phyloP scores from a whole-genome alignment of 2,888 invertebrate genomes.

The Odontocerum albicorne region DNA sequence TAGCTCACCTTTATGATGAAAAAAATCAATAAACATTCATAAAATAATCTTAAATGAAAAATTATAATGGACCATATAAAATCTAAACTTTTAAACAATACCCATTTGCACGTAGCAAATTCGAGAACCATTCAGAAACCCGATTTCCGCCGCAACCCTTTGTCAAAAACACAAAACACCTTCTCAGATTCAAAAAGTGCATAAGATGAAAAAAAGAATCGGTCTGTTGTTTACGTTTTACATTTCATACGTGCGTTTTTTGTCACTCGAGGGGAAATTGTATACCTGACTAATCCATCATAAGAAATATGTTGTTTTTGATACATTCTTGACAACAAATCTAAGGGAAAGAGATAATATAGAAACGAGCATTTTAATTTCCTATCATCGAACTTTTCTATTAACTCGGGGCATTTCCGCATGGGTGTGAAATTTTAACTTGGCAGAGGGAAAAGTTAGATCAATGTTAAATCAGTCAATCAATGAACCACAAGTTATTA shows the following conservation, averaged over 20 bases:
- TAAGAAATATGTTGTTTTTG: constrained; percentile 16
- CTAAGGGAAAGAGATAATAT: background rate
- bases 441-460: no score
- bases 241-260: constrained; percentile 6
- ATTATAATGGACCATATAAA: no score
- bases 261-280: background rate
- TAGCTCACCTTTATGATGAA: no score
- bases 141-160: constrained; percentile 30
- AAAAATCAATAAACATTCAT: no score
- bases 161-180: constrained; percentile 6
- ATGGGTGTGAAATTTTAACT: no score
- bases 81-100: constrained; percentile 6
- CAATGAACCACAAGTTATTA: no score
- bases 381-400: no score
- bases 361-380: no score
- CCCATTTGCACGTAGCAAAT: no score
- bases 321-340: constrained; percentile 8
- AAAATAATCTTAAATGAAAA: no score
- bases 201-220: constrained; percentile 8
- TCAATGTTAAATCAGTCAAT: no score
- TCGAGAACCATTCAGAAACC: constrained; percentile 15
- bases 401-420: no score
- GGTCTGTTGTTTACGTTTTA: constrained; percentile 14
- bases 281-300: constrained; percentile 17
- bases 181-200: background rate